Evolutionary conservation across 2,888 invertebrate species (phyloP), one percentile per base, ranked within the genome.

Genomic region (Punctoribates punctum): DNA sequence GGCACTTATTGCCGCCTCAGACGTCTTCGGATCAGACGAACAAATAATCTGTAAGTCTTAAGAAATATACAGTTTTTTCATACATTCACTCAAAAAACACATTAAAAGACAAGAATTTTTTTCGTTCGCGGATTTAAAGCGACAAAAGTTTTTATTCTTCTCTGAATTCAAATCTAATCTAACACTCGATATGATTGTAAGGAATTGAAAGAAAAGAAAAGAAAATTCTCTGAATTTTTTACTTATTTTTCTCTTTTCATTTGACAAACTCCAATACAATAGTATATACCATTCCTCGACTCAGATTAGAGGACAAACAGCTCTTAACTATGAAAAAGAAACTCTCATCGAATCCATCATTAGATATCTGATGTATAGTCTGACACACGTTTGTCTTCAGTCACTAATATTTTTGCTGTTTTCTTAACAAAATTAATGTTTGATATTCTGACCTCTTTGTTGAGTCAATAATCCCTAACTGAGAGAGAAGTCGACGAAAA

Each of bases 381-480:
- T 51, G 51, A 51, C 51, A n/a, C 11, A n/a, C 51, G 51, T 51
- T 51, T 51, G 51, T 51, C 51, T 51, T 51, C 51, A 51, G 20
- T 25, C 20, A 23, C 57, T 23, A 25, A 23, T 13, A 57, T 42
- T 42, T 42, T 11, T 42, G 5, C 8, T 42, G 42, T 42, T 42
- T 42, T 42, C 54, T 57, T 20, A 23, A 23, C 25, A 23, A 20
- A 23, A 23, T 9, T 23, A 57, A 57, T 57, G 57, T 23, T 25
- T 57, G 23, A 57, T 57, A 57, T 57, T 57, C 23, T 57, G 51
- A 51, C 51, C 51, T 51, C 51, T 51, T 51, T 20, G n/a, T 51
- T 9, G 51, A 51, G 51, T 51, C n/a, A 51, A 51, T 57, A 57
- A 57, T 23, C 20, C 25, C 23, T 57, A 23, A 57, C 20, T 11